These are phyloP conservation scores for Sialis fuliginosa DNA, from an alignment of 2,888 invertebrate species.

Conservation along the genomic window DNA sequence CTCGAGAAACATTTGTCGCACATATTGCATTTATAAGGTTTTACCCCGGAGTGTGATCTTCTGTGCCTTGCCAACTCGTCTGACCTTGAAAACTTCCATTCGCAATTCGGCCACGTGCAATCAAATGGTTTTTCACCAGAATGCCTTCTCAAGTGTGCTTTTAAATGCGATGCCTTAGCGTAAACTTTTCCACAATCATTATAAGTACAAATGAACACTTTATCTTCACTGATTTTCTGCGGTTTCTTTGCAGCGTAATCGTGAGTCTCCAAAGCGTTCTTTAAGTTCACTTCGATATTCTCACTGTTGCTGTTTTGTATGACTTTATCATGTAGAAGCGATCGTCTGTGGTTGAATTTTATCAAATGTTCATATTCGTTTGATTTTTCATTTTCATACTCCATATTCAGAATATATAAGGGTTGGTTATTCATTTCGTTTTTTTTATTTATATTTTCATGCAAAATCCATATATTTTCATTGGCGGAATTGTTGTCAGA, in stretches of 20 bases:
- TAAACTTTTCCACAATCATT: slow-evolving; percentile 63
- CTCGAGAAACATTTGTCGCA: slow-evolving; percentile 83
- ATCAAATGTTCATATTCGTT: slow-evolving; percentile 2
- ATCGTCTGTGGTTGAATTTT: slow-evolving; percentile 15
- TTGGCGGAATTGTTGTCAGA: slow-evolving; percentile 12
- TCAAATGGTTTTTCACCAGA: slow-evolving; percentile 44
- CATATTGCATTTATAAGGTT: slow-evolving; percentile 77
- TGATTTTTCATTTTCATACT: not conserved
- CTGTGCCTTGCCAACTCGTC: slow-evolving; percentile 86
- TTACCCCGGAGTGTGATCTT: slow-evolving; percentile 87
- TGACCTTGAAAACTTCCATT: slow-evolving; percentile 86
- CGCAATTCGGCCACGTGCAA: slow-evolving; percentile 51
- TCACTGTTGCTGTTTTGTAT: slow-evolving; percentile 7
- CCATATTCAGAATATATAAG: no score
- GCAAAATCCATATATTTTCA: not conserved
- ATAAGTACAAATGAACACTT: slow-evolving; percentile 50
- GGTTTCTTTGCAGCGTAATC: slow-evolving; percentile 18
- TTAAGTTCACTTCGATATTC: slow-evolving; percentile 8
- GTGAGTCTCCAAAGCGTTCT: slow-evolving; percentile 15
- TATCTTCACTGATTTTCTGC: slow-evolving; percentile 18
- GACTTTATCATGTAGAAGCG: slow-evolving; percentile 18
- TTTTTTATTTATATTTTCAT: not conserved
- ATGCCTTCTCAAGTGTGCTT: slow-evolving; percentile 74
- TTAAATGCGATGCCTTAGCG: slow-evolving; percentile 77
- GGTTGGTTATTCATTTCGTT: not conserved